Evolutionary conservation across 2,888 invertebrate genomes (phyloP).

Genomic region (Seira ritae): DNA sequence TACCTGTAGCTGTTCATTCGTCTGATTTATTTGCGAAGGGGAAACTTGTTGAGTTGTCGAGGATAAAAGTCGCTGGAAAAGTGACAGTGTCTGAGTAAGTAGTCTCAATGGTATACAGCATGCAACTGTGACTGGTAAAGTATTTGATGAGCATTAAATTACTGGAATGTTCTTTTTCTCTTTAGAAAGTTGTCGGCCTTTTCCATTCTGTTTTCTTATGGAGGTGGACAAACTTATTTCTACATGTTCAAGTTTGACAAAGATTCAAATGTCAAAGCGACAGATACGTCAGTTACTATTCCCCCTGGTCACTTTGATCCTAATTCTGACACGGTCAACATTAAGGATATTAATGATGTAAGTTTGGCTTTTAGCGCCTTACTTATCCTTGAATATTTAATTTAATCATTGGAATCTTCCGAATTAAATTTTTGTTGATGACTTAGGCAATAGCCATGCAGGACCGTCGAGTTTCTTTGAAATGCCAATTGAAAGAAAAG

Average conservation of each 20-base stretch:
- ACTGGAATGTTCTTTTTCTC: neutral
- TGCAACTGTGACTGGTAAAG: no score
- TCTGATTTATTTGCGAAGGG: neutral
- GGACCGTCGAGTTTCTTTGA: constrained; percentile 13
- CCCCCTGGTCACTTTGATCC: neutral
- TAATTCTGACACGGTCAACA: neutral
- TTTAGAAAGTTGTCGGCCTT: constrained; percentile 25
- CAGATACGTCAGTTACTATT: neutral
- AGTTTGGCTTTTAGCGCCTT: neutral
- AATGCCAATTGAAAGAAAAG: constrained; percentile 20
- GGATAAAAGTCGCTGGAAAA: neutral
- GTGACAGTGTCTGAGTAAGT: constrained; percentile 5
- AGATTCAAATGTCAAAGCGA: neutral
- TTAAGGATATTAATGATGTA: constrained; percentile 18
- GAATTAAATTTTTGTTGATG: no score
- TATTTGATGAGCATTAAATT: no score
- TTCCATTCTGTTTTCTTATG: constrained; percentile 15
- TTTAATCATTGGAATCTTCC: no score
- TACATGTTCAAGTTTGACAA: neutral
- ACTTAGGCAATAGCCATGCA: neutral
- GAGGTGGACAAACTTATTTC: constrained; percentile 14
- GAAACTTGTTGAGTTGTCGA: neutral
- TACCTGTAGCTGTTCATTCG: no score
- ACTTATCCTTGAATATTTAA: no score
- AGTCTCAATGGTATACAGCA: neutral